These are phyloP conservation scores for Schmidtea mediterranea DNA, from an alignment of 1,140 invertebrate genomes.

Conservation along the genomic window DNA sequence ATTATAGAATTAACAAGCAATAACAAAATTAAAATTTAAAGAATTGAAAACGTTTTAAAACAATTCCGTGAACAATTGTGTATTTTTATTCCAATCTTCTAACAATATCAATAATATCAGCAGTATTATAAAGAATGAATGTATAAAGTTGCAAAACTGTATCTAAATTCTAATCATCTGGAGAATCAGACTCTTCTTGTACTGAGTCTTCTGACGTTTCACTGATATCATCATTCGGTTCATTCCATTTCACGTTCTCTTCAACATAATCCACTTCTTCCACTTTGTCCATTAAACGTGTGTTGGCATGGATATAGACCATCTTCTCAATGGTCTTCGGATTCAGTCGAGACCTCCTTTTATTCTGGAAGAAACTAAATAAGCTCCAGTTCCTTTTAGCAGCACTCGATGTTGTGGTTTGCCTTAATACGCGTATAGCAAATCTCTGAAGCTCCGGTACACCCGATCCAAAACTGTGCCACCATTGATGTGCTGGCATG, in stretches of 20 bases:
- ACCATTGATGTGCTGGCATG: conserved; percentile 5
- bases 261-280: not conserved
- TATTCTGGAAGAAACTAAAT: conserved; percentile 1
- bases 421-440: conserved; percentile 1
- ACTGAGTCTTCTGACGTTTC: too few relatives aligned
- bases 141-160: too few relatives aligned
- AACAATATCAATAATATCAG: not conserved
- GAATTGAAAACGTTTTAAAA: not conserved
- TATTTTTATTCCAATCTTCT: conserved; percentile 2
- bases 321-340: not conserved
- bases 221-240: too few relatives aligned
- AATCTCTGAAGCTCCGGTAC: conserved; percentile 4
- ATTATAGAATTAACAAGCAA: conserved; percentile 2
- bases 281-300: not conserved
- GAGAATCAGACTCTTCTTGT: too few relatives aligned
- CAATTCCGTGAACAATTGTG: not conserved
- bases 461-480: conserved; percentile 1
- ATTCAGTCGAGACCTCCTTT: not conserved
- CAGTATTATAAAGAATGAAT: conserved; percentile 4
- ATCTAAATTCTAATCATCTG: too few relatives aligned
- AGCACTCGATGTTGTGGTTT: not conserved
- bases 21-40: conserved; percentile 1
- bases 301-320: not conserved
- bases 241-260: too few relatives aligned
- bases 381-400: conserved; percentile 2